Evolutionary conservation across 2,888 invertebrate genomes (phyloP), one percentile per base, ranked within the genome.

Genomic region (Mycalesis mineus): DNA sequence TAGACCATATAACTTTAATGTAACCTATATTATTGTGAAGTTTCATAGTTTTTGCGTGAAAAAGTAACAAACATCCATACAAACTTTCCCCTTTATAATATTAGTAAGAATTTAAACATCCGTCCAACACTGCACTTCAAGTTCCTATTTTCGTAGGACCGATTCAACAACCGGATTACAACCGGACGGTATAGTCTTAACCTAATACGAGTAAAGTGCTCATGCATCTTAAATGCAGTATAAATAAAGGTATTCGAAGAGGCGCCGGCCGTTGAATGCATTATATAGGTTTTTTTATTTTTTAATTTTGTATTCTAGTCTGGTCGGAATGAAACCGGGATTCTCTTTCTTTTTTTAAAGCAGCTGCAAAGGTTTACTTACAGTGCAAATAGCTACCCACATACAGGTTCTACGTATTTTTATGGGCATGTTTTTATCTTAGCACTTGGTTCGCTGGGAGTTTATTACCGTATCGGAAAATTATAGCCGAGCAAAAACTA

Each of bases 271-370:
- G 55, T 36, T 39, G 61, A 57, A 57, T 60, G 54, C 54, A 52
- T 58, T 58, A 58, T 58, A 44, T 44, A 37, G 55, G 55, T 61
- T 58, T 58, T 61, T 61, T 42, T 61, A n/a, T n/a, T n/a, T n/a
- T n/a, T 61, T 58, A n/a, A 47, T 58, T 61, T 61, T 58, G 44
- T 42, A 42, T 58, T 39, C 47, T 58, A 58, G 51, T 51, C 47
- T 47, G 51, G 57, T 22, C 39, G 47, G 37, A 53, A 45, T 45
- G 17, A 45, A 45, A 28, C 53, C 37, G 28, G 53, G 40, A 47
- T 51, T 50, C 36, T 33, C 45, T 39, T 61, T 42, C 22, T 41
- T 61, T 39, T 44, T 44, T 14, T 48, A 58, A 22, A 29, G 47
- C 55, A 50, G 58, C 48, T 61, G 51, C 58, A 48, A 58, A 48